Percentiles rank a stretch among this genome's conserved stretches.
phyloP scores from a whole-genome alignment of 2,888 invertebrate species.

The Trichogramma evanescens region DNA sequence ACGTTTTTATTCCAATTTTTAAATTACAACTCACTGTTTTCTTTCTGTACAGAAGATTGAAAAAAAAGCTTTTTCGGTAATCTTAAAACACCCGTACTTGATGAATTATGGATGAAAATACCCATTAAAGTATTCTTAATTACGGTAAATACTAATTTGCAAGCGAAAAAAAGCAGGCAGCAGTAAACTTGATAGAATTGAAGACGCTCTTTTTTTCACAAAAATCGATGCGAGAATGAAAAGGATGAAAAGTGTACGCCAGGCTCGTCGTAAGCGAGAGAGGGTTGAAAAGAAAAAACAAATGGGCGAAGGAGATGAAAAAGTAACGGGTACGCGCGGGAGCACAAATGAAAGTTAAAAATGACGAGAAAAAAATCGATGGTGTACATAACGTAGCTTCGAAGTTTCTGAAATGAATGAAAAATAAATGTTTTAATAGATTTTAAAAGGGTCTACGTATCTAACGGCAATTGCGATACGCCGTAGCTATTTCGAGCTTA shows the following conservation, averaged over 20 bases:
- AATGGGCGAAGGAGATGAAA: background rate
- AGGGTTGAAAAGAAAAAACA: background rate
- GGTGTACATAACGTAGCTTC: slow-evolving; percentile 47
- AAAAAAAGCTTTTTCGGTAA: background rate
- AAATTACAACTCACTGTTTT: no score
- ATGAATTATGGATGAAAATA: background rate
- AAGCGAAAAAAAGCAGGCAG: background rate
- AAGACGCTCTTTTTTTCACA: background rate
- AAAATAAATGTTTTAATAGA: no score
- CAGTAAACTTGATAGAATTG: no score
- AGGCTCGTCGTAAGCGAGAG: background rate
- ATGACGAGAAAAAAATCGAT: slow-evolving; percentile 46
- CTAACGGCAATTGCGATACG: no score
- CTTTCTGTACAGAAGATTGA: no score
- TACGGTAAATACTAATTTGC: background rate
- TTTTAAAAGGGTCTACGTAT: no score
- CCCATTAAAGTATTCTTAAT: background rate
- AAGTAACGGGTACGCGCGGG: background rate
- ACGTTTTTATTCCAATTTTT: no score
- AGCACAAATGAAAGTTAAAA: slow-evolving; percentile 31
- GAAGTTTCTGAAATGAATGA: slow-evolving; percentile 17
- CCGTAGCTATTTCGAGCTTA: no score
- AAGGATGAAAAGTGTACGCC: background rate
- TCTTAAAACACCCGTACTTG: background rate
- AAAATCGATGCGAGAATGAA: background rate